phyloP scores from a whole-genome alignment of 2,113 vertebrate genomes.

The Anser brachyrhynchus region DNA sequence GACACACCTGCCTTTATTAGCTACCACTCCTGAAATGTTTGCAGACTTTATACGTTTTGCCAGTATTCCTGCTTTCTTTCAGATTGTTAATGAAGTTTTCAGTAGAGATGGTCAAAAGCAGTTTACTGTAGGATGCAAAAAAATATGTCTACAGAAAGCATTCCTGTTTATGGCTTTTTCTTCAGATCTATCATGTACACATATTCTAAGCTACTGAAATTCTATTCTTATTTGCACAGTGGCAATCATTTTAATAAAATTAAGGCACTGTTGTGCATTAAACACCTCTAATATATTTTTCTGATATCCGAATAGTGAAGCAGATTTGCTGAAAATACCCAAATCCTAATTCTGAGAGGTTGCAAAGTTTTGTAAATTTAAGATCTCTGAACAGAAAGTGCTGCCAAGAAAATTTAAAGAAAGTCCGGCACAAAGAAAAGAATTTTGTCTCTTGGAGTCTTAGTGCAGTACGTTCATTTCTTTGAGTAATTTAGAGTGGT shows the following conservation, averaged over 20 bases:
- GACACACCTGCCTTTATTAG: not conserved
- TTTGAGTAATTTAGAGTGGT: not conserved
- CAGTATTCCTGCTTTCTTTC: not conserved
- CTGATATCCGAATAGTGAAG: not conserved
- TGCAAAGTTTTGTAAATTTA: not conserved
- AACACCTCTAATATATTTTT: not conserved
- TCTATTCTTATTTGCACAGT: not conserved
- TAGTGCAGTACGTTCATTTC: not conserved
- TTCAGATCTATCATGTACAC: not conserved
- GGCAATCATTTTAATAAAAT: not conserved
- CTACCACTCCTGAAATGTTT: not conserved
- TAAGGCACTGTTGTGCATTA: not conserved
- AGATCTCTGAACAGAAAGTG: not conserved
- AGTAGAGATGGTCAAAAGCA: not conserved
- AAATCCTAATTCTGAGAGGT: not conserved
- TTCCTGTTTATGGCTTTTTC: not conserved
- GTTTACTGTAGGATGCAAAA: not conserved
- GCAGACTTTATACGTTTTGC: not conserved
- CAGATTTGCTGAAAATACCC: not conserved
- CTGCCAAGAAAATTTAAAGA: not conserved
- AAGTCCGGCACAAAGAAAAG: not conserved
- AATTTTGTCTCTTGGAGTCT: not conserved
- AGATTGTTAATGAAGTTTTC: not conserved
- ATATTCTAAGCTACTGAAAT: not conserved
- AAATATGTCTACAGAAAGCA: not conserved